Base-by-base conservation (phyloP, 2,113 vertebrate species). In the Syngnathus typhle region DNA sequence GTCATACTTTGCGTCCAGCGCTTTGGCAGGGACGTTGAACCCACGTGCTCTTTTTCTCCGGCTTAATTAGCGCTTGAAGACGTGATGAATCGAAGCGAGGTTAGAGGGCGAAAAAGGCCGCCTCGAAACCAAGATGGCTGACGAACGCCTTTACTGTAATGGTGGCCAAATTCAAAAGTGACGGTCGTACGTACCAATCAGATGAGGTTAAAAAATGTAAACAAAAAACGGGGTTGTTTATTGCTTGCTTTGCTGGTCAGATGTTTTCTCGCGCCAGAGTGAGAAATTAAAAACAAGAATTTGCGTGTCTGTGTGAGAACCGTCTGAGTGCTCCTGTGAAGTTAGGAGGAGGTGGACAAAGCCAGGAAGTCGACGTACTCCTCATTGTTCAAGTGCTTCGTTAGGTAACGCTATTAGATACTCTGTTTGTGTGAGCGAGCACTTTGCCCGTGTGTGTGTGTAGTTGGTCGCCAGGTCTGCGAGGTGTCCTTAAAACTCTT, bases 351-450 rank as follows among this genome's bases (percentile, higher is more conserved):
- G 71, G 81, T 77, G 83, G 88, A 91, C 89, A 91, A 90, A 92
- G 89, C 78, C 78, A 89, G 90, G 91, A 92, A 91, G 89, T 89
- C 85, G 72, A 85, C 75, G 88, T 82, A 75, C 85, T 82, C 83
- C 84, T 84, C 87, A 90, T 91, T 91, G 91, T 92, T 89, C 89
- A 56, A 79, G 81, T 71, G 70, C 84, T 81, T 60, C 71, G 81
- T 91, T 90, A 88, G 84, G 85, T 86, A 85, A 88, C 80, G 77
- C 77, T 84, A 81, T 86, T 84, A 85, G 77, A 86, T 82, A 76
- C 84, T 80, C 46, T 27, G 80, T 76, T 43, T 74, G 71, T 74
- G 77, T 68, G 73, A n/a, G 73, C 38, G 72, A 60, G 54, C 55
- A 60, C n/a, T 21, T 44, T 65, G 72, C 70, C 8, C 11, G 41